A percentile compares a stretch with the other conserved stretches of the same genome.
Evolutionary conservation across 2,113 vertebrate species (phyloP).

Genomic region (Felis catus): F.catus_Fca126_mat1.0 CM031411.1:114451001-114451500

Average conservation of each 20-base stretch:
- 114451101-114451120: no score
- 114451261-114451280: constrained; percentile 14
- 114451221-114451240: not conserved
- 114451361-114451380: not conserved
- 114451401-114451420: not conserved
- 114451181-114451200: not conserved
- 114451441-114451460: not conserved
- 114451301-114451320: not conserved
- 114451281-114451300: not conserved
- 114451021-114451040: no score
- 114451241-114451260: not conserved
- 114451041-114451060: no score
- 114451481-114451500: not conserved
- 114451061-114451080: no score
- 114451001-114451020: no score
- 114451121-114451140: no score
- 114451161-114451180: no score
- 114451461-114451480: not conserved
- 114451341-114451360: not conserved
- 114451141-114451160: no score
- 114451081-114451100: no score
- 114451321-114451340: not conserved
- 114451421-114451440: not conserved
- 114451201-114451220: not conserved
- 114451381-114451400: not conserved